phyloP scores from a whole-genome alignment of 2,113 vertebrate genomes.

The Dolichotis patagonum region DNA sequence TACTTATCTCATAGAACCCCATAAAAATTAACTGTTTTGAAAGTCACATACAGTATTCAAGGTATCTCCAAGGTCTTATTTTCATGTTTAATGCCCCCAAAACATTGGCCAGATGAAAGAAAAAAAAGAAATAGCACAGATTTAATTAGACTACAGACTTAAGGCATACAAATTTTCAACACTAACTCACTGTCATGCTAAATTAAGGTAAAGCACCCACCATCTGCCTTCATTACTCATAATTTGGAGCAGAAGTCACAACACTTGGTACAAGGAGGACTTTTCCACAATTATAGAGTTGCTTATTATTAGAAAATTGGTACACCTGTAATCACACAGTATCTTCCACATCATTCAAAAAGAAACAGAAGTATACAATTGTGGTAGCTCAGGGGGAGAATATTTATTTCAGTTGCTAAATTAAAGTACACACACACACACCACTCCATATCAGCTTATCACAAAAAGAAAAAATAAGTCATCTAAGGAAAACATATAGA shows the following conservation, averaged over 20 bases:
- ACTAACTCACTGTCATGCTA: slow-evolving; percentile 63
- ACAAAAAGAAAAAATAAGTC: not conserved
- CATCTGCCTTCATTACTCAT: slow-evolving; percentile 78
- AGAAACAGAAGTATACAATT: slow-evolving; percentile 35
- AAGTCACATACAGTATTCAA: slow-evolving; percentile 19
- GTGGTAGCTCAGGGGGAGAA: not conserved
- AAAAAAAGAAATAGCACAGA: slow-evolving; percentile 55
- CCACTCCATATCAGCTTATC: not conserved
- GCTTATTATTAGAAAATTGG: slow-evolving; percentile 57
- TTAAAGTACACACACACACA: not conserved
- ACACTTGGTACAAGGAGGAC: slow-evolving; percentile 16
- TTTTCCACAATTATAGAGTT: slow-evolving; percentile 43
- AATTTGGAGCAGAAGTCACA: slow-evolving; percentile 69
- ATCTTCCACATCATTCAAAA: slow-evolving; percentile 49
- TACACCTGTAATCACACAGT: not conserved
- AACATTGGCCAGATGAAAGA: slow-evolving; percentile 47
- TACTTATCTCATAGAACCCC: not conserved
- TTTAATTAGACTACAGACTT: slow-evolving; percentile 33
- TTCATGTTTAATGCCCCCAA: slow-evolving; percentile 16
- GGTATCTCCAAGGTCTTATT: not conserved
- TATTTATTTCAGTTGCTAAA: slow-evolving; percentile 40
- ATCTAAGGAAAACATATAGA: not conserved
- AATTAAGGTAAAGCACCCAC: slow-evolving; percentile 78
- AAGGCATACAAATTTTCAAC: slow-evolving; percentile 61
- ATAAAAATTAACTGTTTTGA: slow-evolving; percentile 63